phyloP scores from a whole-genome alignment of 2,888 invertebrate species.

The Ecliptopera silaceata region DNA sequence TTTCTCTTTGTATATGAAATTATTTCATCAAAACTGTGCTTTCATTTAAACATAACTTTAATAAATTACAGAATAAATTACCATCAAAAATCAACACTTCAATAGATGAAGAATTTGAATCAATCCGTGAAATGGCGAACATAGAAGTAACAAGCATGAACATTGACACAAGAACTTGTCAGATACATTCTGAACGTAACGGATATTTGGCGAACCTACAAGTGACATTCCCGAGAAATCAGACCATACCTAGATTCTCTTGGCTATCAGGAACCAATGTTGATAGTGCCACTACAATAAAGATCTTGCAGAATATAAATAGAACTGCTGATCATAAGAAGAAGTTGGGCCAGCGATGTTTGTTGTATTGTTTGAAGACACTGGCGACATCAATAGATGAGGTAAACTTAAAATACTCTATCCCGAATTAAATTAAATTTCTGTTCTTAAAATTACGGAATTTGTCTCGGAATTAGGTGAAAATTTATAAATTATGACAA shows the following conservation, averaged over 20 bases:
- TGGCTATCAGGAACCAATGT: conserved; percentile 83
- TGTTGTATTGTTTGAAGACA: conserved; percentile 91
- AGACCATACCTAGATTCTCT: conserved; percentile 77
- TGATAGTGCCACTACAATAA: conserved; percentile 87
- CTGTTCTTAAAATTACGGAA: too few relatives aligned
- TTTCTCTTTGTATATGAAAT: neutral
- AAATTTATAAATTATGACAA: too few relatives aligned
- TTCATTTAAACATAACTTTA: too few relatives aligned
- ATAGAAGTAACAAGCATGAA: conserved; percentile 83
- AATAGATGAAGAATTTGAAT: conserved; percentile 79
- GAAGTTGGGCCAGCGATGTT: conserved; percentile 92
- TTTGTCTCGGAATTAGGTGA: too few relatives aligned
- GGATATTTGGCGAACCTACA: conserved; percentile 80
- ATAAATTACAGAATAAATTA: conserved; percentile 71
- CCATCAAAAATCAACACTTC: conserved; percentile 62
- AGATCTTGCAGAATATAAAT: conserved; percentile 91
- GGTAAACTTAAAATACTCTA: conserved; percentile 46
- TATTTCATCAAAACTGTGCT: too few relatives aligned
- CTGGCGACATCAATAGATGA: conserved; percentile 77
- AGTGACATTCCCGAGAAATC: conserved; percentile 84
- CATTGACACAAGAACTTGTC: conserved; percentile 82
- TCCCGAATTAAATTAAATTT: too few relatives aligned
- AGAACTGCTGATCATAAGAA: conserved; percentile 92
- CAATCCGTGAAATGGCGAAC: conserved; percentile 77
- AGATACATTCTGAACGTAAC: conserved; percentile 81